Evolutionary conservation across 2,113 vertebrate species (phyloP), one percentile per base, ranked within the genome.

Genomic region (Platichthys flesus): DNA sequence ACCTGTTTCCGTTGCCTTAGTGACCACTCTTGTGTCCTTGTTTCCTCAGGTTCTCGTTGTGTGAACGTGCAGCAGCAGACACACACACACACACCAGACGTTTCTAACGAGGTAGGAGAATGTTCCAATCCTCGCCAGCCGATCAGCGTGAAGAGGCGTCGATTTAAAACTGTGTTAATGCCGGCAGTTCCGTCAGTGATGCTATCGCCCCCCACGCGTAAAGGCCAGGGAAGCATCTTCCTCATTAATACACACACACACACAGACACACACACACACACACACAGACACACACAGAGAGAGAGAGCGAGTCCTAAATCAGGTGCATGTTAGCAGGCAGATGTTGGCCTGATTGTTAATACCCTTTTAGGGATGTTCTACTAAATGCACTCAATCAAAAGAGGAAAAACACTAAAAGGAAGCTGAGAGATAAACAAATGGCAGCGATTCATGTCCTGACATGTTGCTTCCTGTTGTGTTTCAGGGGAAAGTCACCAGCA

Each of bases 1-100:
- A 82, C 62, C 65, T 73, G 66, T 90, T 83, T 78, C 62, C 2
- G 78, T 89, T 84, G 71, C 85, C 83, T 85, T 84, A 58, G 88
- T 24, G 70, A 88, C 81, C 55, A 26, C 45, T 31, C 24, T 37
- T 37, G 15, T 73, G 69, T 61, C 62, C 62, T 28, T 9, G 12
- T 31, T 23, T n/a, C 9, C 51, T 49, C 51, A 20, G 51, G 51
- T n/a, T 54, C 4, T 54, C 7, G 2, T 5, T 9, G 8, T 20
- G 20, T 21, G 18, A 21, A 54, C 3, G 28, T 10, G 6, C 2
- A 31, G 56, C 40, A 23, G 45, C 9, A 21, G 23, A 16, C 4
- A 10, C 47, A n/a, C 35, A 2, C 49, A 16, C 4, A 10, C 47
- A n/a, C 35, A 2, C 49, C 2, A 3, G 71, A 12, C 20, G 52